Percentiles rank a stretch among this genome's conserved stretches.
Conservation (phyloP, 2,888 invertebrate genomes). For the Acleris sparsana region DNA sequence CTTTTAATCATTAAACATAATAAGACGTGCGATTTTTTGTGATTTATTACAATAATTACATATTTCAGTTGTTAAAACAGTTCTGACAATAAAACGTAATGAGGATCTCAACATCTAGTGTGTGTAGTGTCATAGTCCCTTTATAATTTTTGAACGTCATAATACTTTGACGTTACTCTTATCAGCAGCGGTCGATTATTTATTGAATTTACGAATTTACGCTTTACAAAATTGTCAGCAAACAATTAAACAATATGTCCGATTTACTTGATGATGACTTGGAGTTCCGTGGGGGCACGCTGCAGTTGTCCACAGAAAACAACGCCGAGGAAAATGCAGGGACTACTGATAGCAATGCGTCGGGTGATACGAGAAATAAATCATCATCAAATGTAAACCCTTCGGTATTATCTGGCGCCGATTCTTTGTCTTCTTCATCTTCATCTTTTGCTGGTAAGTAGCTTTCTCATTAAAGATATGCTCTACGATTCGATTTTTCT, state of each 20-base stretch:
- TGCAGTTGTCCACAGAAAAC: slow-evolving; percentile 69
- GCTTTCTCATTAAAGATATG: too few species aligned
- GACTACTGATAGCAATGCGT: slow-evolving; percentile 49
- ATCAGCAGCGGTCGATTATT: slow-evolving; percentile 38
- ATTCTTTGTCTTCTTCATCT: slow-evolving; percentile 74
- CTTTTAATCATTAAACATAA: too few species aligned
- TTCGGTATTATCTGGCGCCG: slow-evolving; percentile 75
- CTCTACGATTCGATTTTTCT: too few species aligned
- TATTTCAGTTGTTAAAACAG: too few species aligned
- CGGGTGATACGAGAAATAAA: slow-evolving; percentile 54
- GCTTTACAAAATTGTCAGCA: slow-evolving; percentile 31
- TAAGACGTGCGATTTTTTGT: too few species aligned
- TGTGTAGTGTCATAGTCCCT: too few species aligned
- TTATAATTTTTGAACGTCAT: background rate
- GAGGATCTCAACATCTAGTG: too few species aligned
- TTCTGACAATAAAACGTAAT: too few species aligned
- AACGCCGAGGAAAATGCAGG: slow-evolving; percentile 49
- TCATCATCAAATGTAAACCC: slow-evolving; percentile 60
- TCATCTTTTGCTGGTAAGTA: slow-evolving; percentile 71
- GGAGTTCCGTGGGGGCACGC: slow-evolving; percentile 83
- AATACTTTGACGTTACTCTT: slow-evolving; percentile 30
- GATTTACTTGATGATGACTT: slow-evolving; percentile 81
- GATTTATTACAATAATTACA: too few species aligned
- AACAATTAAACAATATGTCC: slow-evolving; percentile 57
- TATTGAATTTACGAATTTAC: slow-evolving; percentile 32